phyloP scores from a whole-genome alignment of 2,888 invertebrate genomes.

The Rhaphigaster nebulosa region DNA sequence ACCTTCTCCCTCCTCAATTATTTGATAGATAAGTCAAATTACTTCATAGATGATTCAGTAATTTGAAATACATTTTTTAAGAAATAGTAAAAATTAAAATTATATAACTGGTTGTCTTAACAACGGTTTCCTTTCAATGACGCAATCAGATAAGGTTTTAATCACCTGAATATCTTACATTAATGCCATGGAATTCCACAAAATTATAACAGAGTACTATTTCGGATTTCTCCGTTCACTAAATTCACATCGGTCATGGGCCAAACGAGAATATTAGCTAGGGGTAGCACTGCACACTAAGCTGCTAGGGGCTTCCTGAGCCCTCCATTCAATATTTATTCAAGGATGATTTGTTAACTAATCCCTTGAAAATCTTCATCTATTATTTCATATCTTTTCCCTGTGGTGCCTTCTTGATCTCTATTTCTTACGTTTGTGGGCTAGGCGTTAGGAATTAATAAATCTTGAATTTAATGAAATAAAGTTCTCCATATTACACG shows the following conservation, averaged over 20 bases:
- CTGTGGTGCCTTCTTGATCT: background rate
- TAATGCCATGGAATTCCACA: background rate
- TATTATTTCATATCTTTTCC: background rate
- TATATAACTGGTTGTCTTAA: too few relatives aligned
- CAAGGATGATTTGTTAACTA: background rate
- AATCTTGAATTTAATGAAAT: too few relatives aligned
- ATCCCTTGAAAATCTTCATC: background rate
- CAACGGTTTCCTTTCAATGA: too few relatives aligned
- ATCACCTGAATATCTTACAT: background rate
- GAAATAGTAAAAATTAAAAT: too few relatives aligned
- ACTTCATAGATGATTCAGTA: too few relatives aligned
- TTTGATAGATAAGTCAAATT: too few relatives aligned
- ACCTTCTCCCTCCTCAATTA: too few relatives aligned
- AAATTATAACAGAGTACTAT: background rate
- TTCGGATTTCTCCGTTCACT: background rate
- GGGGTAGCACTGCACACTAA: background rate
- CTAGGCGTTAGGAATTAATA: too few relatives aligned
- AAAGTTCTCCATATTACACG: too few relatives aligned
- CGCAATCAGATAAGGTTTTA: too few relatives aligned
- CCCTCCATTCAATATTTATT: background rate
- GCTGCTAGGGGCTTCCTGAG: background rate
- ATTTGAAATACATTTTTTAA: too few relatives aligned
- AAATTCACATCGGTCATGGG: background rate
- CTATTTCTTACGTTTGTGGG: background rate
- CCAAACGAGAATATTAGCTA: background rate